Percentiles rank a stretch among this genome's conserved stretches.
Evolutionary conservation across 2,797 vertebrate species (phyloP).

Genomic region (Alfaro cultratus): DNA sequence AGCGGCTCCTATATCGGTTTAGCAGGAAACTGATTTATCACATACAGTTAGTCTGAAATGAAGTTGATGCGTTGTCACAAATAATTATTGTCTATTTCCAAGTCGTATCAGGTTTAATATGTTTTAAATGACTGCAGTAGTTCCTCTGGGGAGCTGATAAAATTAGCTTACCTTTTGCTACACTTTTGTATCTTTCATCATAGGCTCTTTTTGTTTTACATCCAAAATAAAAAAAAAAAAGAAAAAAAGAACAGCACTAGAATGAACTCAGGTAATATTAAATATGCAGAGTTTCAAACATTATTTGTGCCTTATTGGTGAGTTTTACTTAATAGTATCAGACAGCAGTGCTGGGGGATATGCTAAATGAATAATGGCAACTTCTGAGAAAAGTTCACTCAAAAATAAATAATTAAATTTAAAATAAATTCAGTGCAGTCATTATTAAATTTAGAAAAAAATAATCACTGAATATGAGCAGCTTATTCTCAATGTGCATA

Average conservation of each 20-base stretch:
- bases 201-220: slow-evolving; percentile 14
- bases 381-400: slow-evolving; percentile 47
- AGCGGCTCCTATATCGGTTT: slow-evolving; percentile 4
- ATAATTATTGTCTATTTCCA: slow-evolving; percentile 46
- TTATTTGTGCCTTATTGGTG: slow-evolving; percentile 43
- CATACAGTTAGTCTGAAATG: slow-evolving; percentile 7
- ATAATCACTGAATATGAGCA: slow-evolving; percentile 39
- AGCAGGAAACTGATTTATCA: slow-evolving; percentile 14
- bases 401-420: slow-evolving; percentile 24
- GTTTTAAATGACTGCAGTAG: slow-evolving; percentile 23
- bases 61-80: slow-evolving; percentile 26
- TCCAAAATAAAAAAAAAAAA: background rate
- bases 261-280: slow-evolving; percentile 27
- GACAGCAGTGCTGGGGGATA: slow-evolving; percentile 39
- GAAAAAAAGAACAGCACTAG: background rate
- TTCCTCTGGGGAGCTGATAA: slow-evolving; percentile 29
- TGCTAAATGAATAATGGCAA: slow-evolving; percentile 49
- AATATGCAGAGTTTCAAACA: slow-evolving; percentile 37
- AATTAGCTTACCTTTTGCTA: slow-evolving; percentile 33
- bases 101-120: slow-evolving; percentile 17
- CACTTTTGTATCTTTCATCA: slow-evolving; percentile 16
- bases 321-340: slow-evolving; percentile 38
- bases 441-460: slow-evolving; percentile 18
- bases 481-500: slow-evolving; percentile 31
- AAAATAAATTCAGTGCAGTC: slow-evolving; percentile 22